Conservation (phyloP, 2,797 vertebrate species). For the Delichon dasypus region DNA sequence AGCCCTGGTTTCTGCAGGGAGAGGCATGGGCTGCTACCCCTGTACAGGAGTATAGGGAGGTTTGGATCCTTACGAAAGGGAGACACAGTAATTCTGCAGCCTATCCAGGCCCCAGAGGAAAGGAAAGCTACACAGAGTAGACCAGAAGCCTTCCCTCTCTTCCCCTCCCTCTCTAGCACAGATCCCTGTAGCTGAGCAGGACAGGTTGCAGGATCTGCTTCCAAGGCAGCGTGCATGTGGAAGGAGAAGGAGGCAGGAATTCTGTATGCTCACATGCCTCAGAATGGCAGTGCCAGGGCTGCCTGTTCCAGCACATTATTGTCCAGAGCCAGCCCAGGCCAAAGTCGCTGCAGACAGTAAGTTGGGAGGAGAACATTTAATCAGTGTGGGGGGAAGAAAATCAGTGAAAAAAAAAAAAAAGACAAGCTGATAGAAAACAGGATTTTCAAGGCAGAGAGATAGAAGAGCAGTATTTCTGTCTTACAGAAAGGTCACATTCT, state of each 20-base stretch:
- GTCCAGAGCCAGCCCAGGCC: background rate
- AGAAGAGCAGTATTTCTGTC: background rate
- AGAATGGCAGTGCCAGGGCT: background rate
- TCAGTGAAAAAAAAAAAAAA: background rate
- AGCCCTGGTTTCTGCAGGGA: background rate
- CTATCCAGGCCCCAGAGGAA: background rate
- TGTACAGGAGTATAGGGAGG: background rate
- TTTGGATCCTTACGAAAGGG: background rate
- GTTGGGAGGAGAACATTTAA: background rate
- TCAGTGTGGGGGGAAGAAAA: background rate
- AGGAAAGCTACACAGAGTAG: background rate
- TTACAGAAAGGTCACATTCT: background rate
- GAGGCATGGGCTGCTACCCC: fast-evolving
- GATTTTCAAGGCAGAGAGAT: background rate
- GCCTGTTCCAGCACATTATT: background rate
- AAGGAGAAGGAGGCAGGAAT: background rate
- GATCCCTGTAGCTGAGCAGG: background rate
- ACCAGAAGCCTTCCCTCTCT: background rate
- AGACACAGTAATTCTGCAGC: background rate
- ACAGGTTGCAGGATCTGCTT: background rate
- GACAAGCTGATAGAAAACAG: background rate
- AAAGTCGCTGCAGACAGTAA: background rate
- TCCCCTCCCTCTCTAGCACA: background rate
- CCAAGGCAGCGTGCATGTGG: fast-evolving
- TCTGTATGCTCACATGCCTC: background rate